phyloP scores from a whole-genome alignment of 2,113 vertebrate species.

The Heterotilapia buettikoferi region DNA sequence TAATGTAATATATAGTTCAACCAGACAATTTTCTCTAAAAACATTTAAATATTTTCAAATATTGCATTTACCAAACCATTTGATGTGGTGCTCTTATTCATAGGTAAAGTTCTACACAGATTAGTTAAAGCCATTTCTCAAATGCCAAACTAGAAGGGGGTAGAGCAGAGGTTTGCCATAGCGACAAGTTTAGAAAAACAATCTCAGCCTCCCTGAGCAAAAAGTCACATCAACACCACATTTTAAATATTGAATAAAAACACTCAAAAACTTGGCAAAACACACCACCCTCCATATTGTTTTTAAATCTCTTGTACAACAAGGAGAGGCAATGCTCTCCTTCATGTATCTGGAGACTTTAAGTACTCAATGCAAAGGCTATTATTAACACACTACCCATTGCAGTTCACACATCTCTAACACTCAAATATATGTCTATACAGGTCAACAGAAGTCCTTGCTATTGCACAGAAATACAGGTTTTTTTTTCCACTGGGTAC shows the following conservation, averaged over 20 bases:
- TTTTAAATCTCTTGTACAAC: conserved; percentile 14
- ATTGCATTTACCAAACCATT: conserved; percentile 56
- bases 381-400: conserved; percentile 38
- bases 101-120: conserved; percentile 13
- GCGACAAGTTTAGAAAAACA: conserved; percentile 43
- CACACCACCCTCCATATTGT: conserved; percentile 35
- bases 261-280: conserved; percentile 66
- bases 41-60: conserved; percentile 59
- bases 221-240: conserved; percentile 64
- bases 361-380: conserved; percentile 36
- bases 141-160: conserved; percentile 18
- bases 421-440: conserved; percentile 41
- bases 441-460: conserved; percentile 34
- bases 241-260: conserved; percentile 65
- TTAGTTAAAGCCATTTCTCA: conserved; percentile 56
- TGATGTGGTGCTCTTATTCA: conserved; percentile 13
- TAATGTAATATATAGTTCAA: conserved; percentile 49
- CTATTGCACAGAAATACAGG: conserved; percentile 61
- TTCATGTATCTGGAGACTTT: neutral
- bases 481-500: neutral
- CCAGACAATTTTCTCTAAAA: conserved; percentile 52
- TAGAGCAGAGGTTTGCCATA: conserved; percentile 35
- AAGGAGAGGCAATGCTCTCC: neutral
- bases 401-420: conserved; percentile 37
- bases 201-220: conserved; percentile 68